Evolutionary conservation across 2,888 invertebrate species (phyloP).

Genomic region (Oxyscelio sp.): DNA sequence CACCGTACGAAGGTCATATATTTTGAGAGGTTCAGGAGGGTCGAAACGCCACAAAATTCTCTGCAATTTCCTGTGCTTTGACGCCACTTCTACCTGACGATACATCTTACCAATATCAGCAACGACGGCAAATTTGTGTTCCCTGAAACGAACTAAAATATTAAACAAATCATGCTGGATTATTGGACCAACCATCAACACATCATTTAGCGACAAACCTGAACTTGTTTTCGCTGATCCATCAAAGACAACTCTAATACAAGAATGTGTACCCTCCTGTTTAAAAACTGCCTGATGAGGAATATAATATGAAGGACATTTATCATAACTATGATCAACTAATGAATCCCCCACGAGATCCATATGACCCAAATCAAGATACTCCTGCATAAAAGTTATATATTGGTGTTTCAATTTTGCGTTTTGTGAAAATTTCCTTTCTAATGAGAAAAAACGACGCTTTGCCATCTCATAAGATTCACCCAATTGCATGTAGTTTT

Average conservation of each 20-base stretch:
- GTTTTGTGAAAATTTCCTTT: slow-evolving; percentile 18
- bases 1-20: slow-evolving; percentile 51
- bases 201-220: slow-evolving; percentile 26
- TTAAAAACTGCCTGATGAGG: slow-evolving; percentile 33
- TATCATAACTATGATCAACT: slow-evolving; percentile 34
- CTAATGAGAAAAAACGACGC: slow-evolving; percentile 28
- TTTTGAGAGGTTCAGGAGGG: slow-evolving; percentile 41
- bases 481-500: slow-evolving; percentile 22
- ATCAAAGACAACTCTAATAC: slow-evolving; percentile 21
- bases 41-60: slow-evolving; percentile 80
- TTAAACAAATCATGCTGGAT: slow-evolving; percentile 36
- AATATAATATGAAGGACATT: neutral
- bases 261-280: slow-evolving; percentile 3
- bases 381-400: slow-evolving; percentile 56
- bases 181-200: slow-evolving; percentile 10
- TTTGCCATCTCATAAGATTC: slow-evolving; percentile 28
- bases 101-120: slow-evolving; percentile 83
- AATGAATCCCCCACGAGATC: neutral
- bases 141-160: slow-evolving; percentile 76
- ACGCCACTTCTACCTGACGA: slow-evolving; percentile 68
- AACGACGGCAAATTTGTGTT: slow-evolving; percentile 75
- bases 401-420: slow-evolving; percentile 25
- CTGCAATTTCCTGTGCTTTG: slow-evolving; percentile 73
- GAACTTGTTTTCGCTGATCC: too few species aligned
- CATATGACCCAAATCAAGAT: slow-evolving; percentile 71